Conservation (phyloP, 2,797 vertebrate genomes). For the Atherinosoma microstoma region DNA sequence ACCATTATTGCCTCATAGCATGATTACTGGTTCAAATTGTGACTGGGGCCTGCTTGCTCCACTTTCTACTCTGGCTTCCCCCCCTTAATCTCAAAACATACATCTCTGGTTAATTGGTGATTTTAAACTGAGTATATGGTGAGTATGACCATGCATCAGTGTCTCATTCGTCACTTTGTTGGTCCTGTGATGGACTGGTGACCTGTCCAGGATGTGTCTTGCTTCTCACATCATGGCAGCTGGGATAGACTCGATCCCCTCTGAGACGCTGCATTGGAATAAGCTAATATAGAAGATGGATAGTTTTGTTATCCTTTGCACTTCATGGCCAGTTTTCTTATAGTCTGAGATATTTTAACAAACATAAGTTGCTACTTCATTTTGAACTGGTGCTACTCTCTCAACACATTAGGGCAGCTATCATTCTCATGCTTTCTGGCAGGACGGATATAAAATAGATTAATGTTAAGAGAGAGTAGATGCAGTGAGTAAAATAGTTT, state of each 20-base stretch:
- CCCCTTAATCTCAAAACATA: too few species aligned
- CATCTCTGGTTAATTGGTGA: not conserved
- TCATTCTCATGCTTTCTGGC: slow-evolving; percentile 9
- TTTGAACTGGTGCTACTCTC: not conserved
- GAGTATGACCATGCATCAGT: not conserved
- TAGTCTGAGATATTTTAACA: not conserved
- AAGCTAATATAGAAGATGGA: not conserved
- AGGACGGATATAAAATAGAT: slow-evolving; percentile 18
- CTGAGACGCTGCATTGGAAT: too few species aligned
- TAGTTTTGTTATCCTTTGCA: not conserved
- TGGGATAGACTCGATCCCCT: not conserved
- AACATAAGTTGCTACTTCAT: too few species aligned
- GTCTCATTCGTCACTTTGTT: not conserved
- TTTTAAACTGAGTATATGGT: not conserved
- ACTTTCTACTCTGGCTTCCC: not conserved
- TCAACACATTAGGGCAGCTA: slow-evolving; percentile 5
- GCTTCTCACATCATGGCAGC: not conserved
- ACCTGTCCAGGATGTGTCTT: not conserved
- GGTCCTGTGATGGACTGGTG: not conserved
- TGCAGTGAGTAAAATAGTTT: slow-evolving; percentile 30
- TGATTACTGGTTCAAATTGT: not conserved
- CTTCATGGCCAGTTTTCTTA: not conserved
- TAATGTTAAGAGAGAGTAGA: slow-evolving; percentile 1
- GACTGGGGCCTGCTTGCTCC: not conserved
- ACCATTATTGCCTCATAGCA: not conserved